Evolutionary conservation across 2,113 vertebrate genomes (phyloP).

Genomic region (Dicrurus megarhynchus): DNA sequence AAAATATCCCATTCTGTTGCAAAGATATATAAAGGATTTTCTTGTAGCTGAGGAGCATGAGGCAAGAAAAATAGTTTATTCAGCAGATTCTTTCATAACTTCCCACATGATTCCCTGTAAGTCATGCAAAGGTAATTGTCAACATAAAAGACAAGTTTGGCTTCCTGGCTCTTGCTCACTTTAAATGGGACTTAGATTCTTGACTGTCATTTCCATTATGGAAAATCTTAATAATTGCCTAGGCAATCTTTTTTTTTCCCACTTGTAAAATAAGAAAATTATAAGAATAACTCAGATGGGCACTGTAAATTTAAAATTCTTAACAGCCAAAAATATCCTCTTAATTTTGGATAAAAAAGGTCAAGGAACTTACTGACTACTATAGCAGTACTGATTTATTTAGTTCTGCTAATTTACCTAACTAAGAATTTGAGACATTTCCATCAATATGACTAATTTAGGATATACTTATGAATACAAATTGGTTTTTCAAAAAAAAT

Average conservation of each 20-base stretch:
- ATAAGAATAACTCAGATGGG: background rate
- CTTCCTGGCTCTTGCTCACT: background rate
- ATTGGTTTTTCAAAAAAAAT: background rate
- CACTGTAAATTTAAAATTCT: background rate
- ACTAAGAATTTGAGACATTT: background rate
- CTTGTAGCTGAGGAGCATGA: background rate
- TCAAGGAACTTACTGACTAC: background rate
- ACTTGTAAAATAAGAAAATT: background rate
- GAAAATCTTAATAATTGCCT: background rate
- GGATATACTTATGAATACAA: background rate
- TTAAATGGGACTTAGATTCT: background rate
- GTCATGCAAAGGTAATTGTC: background rate
- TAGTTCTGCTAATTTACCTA: background rate
- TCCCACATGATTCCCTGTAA: background rate
- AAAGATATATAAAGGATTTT: background rate
- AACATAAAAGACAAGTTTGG: background rate
- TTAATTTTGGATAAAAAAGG: background rate
- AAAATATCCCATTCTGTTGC: background rate
- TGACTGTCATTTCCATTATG: background rate
- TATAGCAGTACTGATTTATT: background rate
- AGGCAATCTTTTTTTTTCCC: background rate
- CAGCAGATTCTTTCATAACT: background rate
- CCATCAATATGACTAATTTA: background rate
- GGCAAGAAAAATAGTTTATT: background rate
- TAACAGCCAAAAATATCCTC: background rate